Evolutionary conservation across 2,113 vertebrate genomes (phyloP).

Genomic region (Aix galericulata): DNA sequence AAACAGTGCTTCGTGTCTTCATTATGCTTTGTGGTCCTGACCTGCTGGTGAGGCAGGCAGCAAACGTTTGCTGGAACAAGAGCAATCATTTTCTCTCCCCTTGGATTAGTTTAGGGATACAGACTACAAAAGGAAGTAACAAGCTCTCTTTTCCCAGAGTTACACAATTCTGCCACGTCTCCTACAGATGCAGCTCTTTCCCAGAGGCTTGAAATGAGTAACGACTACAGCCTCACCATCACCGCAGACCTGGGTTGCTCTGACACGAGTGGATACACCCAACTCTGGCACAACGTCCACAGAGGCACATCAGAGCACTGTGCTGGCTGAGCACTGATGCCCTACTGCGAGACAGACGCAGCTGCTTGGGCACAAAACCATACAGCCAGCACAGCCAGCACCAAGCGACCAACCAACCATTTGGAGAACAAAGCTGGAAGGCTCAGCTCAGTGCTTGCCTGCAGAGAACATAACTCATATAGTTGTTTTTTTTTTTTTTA

Average conservation of each 20-base stretch:
- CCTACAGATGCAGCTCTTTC: background rate
- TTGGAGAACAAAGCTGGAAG: background rate
- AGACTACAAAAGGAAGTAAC: background rate
- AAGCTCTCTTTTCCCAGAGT: background rate
- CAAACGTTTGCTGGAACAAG: background rate
- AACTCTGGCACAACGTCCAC: background rate
- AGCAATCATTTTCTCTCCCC: background rate
- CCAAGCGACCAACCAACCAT: background rate
- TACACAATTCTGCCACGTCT: background rate
- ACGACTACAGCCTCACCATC: background rate
- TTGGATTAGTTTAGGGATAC: background rate
- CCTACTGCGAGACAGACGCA: background rate
- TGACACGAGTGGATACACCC: background rate
- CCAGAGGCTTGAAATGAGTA: background rate
- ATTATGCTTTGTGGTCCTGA: background rate
- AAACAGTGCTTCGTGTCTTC: background rate
- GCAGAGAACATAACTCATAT: fast-evolving
- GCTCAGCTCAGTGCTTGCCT: background rate
- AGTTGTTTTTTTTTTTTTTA: background rate
- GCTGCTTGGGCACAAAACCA: background rate
- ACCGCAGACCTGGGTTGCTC: background rate
- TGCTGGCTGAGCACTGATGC: background rate
- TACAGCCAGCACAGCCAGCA: background rate
- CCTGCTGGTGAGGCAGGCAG: background rate
- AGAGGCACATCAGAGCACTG: background rate